Evolutionary conservation across 2,888 invertebrate species (phyloP).

Genomic region (Eurois occulta): DNA sequence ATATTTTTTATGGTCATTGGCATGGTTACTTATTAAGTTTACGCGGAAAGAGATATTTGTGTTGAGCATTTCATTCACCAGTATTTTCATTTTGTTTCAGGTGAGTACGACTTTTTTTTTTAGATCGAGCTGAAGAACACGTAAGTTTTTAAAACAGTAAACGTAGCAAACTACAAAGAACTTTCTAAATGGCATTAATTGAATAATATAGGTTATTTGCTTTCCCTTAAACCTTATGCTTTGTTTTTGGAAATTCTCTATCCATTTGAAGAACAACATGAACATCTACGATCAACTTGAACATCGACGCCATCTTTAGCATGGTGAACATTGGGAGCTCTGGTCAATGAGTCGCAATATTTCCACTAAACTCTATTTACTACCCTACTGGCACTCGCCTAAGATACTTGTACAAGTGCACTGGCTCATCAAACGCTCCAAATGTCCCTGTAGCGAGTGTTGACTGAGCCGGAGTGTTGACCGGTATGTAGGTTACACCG

Average conservation of each 20-base stretch:
- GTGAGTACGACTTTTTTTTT: constrained; percentile 76
- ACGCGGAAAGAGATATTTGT: constrained; percentile 67
- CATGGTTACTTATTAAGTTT: constrained; percentile 70
- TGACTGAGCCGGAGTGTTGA: constrained; percentile 91
- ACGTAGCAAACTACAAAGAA: neutral
- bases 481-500: constrained; percentile 90
- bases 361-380: constrained; percentile 12
- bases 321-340: neutral
- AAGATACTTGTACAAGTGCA: constrained; percentile 76
- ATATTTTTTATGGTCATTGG: constrained; percentile 77
- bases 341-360: neutral
- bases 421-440: constrained; percentile 82
- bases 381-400: constrained; percentile 47
- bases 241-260: neutral
- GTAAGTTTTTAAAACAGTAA: constrained; percentile 60
- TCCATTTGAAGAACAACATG: neutral
- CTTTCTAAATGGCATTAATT: neutral
- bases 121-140: constrained; percentile 36
- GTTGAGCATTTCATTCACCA: constrained; percentile 64
- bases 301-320: neutral
- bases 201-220: neutral
- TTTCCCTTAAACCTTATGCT: neutral
- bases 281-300: too few relatives aligned
- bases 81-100: constrained; percentile 80
- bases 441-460: constrained; percentile 91